phyloP scores from a whole-genome alignment of 2,888 invertebrate genomes.

The Troides aeacus region DNA sequence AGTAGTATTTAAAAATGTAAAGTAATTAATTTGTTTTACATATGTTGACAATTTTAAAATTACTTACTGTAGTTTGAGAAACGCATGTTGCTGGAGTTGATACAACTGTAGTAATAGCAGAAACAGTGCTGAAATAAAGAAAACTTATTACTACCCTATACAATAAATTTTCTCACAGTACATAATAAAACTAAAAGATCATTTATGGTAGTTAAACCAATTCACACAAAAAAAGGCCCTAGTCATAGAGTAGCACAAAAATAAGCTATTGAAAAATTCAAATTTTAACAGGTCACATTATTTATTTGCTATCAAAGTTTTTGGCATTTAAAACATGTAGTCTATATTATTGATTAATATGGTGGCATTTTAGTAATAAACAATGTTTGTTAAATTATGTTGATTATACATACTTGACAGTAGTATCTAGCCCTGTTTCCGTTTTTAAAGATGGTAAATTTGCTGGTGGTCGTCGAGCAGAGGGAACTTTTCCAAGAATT shows the following conservation, averaged over 20 bases:
- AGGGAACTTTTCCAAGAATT: constrained; percentile 99
- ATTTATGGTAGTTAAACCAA: background rate
- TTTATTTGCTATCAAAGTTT: no score
- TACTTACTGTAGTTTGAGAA: constrained; percentile 70
- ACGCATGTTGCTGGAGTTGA: constrained; percentile 74
- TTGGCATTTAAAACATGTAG: no score
- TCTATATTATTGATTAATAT: no score
- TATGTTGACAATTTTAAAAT: background rate
- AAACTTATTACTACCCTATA: background rate
- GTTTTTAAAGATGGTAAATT: constrained; percentile 99
- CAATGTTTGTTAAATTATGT: background rate
- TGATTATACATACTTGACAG: constrained; percentile 63
- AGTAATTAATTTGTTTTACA: no score
- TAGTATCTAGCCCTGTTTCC: constrained; percentile 84
- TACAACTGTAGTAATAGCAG: constrained; percentile 69
- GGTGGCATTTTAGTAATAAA: background rate
- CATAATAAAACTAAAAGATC: background rate
- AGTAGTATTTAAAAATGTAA: background rate
- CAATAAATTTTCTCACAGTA: background rate
- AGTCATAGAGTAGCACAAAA: no score
- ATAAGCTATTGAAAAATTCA: no score
- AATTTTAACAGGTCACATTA: no score
- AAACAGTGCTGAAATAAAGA: constrained; percentile 62
- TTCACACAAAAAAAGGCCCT: background rate
- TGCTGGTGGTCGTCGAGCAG: constrained; percentile 98